Conservation (phyloP, 2,888 invertebrate genomes). For the Xestobium rufovillosum region DNA sequence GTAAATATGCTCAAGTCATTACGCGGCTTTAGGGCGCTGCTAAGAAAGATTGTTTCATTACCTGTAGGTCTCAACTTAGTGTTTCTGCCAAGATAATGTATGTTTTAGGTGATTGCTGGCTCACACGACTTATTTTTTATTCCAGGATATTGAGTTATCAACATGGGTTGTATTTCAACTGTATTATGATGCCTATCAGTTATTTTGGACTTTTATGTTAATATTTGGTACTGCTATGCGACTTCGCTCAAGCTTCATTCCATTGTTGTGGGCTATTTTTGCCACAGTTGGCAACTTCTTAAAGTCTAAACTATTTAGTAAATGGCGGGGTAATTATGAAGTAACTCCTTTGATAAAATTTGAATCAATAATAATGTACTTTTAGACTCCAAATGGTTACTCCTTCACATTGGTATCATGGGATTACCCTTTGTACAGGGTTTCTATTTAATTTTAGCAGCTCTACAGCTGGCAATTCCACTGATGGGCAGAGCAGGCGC, state of each 20-base stretch:
- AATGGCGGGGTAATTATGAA: slow-evolving; percentile 46
- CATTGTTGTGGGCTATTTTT: slow-evolving; percentile 56
- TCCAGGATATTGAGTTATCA: slow-evolving; percentile 41
- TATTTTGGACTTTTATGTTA: slow-evolving; percentile 51
- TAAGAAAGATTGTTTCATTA: no score
- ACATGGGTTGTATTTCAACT: slow-evolving; percentile 51
- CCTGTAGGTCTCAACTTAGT: no score
- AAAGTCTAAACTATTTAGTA: slow-evolving; percentile 45
- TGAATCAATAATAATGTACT: slow-evolving; percentile 21
- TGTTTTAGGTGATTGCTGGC: no score
- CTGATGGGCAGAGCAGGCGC: slow-evolving; percentile 72
- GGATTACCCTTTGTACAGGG: slow-evolving; percentile 58
- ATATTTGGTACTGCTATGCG: slow-evolving; percentile 48
- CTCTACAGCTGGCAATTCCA: slow-evolving; percentile 69
- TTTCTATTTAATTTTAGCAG: slow-evolving; percentile 62
- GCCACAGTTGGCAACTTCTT: slow-evolving; percentile 50
- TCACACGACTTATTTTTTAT: slow-evolving; percentile 17
- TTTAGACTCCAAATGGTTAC: slow-evolving; percentile 50
- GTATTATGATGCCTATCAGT: slow-evolving; percentile 50
- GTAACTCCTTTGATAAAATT: neutral
- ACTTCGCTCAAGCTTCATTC: slow-evolving; percentile 62
- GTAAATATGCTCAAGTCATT: no score
- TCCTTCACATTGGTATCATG: slow-evolving; percentile 48
- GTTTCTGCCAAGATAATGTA: no score
- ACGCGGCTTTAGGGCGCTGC: no score